Base-by-base conservation (phyloP, 2,888 invertebrate genomes). In the Rhingia campestris region DNA sequence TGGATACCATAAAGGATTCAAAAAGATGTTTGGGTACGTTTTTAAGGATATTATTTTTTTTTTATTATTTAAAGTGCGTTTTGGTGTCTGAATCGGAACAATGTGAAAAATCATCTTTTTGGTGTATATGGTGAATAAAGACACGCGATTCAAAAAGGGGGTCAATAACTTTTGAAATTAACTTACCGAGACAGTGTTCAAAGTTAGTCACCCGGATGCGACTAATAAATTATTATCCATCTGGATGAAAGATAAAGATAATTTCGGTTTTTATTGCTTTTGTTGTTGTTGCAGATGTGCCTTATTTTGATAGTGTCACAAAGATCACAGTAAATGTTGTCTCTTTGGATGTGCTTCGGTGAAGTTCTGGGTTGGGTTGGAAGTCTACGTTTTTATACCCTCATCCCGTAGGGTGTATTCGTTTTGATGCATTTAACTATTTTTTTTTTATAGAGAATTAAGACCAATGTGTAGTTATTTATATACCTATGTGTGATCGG, bases 21-120 rank as follows among this genome's bases (percentile, higher is more conserved):
- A 4, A 14, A 47, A 22, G 5, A 37, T 58, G 58, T 53, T 33
- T 14, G n/a, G 58, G 58, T 58, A 10, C 0, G 58, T 53, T 39
- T 30, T 30, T 6, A 39, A 30, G 22, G 10, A 49, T n/a, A n/a
- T n/a, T n/a, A n/a, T 32, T 49, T 22, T 49, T 6, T 10, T 49
- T 49, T 30, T 4, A 7, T 1, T 22, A 1, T 47, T 47, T 12
- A 14, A 45, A 12, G 14, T 22, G 7, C 30, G 22, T 9, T 49
- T 22, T 22, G 22, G 22, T 22, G 22, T 22, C 22, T 22, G 1
- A 22, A 22, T 22, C 22, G 22, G 22, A 1, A 22, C 2, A 22
- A 22, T 2, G 22, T 22, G 30, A 32, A 4, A 9, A 10, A 3
- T 22, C 22, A 9, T 3, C 12, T 22, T 4, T 9, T 9, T 47